Evolutionary conservation across 2,113 vertebrate genomes (phyloP).

Genomic region (Macrotus californicus): DNA sequence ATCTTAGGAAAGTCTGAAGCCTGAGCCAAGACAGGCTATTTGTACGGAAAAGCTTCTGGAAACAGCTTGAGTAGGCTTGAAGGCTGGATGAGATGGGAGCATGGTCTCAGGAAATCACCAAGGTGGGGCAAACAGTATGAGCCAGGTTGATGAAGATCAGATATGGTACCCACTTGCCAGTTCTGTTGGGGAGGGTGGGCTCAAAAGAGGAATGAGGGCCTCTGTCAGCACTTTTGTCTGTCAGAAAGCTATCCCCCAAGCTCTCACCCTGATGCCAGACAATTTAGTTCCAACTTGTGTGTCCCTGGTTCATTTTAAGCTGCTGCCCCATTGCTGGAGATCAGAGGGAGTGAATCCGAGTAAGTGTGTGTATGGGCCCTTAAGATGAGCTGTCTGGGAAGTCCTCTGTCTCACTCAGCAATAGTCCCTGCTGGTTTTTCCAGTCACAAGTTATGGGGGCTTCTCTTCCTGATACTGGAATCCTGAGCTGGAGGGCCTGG

Average conservation of each 20-base stretch:
- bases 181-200: not conserved
- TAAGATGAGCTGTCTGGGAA: not conserved
- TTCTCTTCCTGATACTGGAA: not conserved
- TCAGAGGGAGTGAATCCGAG: not conserved
- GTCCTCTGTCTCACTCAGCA: not conserved
- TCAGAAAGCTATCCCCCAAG: not conserved
- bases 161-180: no score
- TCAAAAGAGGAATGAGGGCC: not conserved
- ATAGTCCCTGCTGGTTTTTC: not conserved
- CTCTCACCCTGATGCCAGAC: not conserved
- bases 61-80: no score
- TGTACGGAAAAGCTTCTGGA: no score
- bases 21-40: no score
- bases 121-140: no score
- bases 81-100: no score
- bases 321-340: not conserved
- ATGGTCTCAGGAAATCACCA: no score
- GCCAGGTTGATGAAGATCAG: no score
- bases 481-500: not conserved
- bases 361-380: not conserved
- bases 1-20: no score
- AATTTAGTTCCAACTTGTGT: not conserved
- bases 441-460: not conserved
- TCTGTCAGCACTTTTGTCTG: not conserved
- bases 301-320: not conserved